Evolutionary conservation across 2,888 invertebrate genomes (phyloP).

Genomic region (Scaptodrosophila latifasciaeformis): DNA sequence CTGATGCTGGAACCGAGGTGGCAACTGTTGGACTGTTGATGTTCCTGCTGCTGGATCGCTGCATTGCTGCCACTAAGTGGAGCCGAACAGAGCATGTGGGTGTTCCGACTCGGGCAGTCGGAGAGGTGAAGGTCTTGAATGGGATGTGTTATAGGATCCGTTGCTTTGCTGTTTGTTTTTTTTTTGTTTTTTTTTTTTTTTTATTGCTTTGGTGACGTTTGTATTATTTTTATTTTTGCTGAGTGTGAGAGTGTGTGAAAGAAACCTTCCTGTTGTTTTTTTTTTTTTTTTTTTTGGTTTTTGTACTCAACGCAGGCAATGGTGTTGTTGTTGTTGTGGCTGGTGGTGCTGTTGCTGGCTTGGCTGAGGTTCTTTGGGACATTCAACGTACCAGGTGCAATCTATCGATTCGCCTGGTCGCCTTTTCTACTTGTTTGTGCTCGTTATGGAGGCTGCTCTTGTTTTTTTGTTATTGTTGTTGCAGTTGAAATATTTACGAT

Average conservation of each 20-base stretch:
- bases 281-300: background rate
- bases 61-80: too few species aligned
- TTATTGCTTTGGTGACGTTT: background rate
- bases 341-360: slow-evolving; percentile 20
- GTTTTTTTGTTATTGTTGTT: slow-evolving; percentile 52
- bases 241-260: background rate
- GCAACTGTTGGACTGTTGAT: too few species aligned
- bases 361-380: slow-evolving; percentile 46
- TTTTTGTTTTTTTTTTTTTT: background rate
- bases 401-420: slow-evolving; percentile 57
- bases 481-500: slow-evolving; percentile 68
- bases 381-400: slow-evolving; percentile 64
- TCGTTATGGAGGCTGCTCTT: slow-evolving; percentile 1
- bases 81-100: too few species aligned
- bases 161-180: too few species aligned
- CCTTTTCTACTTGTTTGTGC: slow-evolving; percentile 1
- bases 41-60: too few species aligned
- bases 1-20: too few species aligned
- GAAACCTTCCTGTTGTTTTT: too few species aligned
- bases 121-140: too few species aligned
- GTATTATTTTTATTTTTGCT: background rate
- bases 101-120: too few species aligned
- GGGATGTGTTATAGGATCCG: too few species aligned
- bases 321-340: slow-evolving; percentile 2
- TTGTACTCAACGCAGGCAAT: background rate